A percentile compares a stretch with the other conserved stretches of the same genome.
Evolutionary conservation across 2,113 vertebrate genomes (phyloP).

Genomic region (Oncorhynchus nerka): DNA sequence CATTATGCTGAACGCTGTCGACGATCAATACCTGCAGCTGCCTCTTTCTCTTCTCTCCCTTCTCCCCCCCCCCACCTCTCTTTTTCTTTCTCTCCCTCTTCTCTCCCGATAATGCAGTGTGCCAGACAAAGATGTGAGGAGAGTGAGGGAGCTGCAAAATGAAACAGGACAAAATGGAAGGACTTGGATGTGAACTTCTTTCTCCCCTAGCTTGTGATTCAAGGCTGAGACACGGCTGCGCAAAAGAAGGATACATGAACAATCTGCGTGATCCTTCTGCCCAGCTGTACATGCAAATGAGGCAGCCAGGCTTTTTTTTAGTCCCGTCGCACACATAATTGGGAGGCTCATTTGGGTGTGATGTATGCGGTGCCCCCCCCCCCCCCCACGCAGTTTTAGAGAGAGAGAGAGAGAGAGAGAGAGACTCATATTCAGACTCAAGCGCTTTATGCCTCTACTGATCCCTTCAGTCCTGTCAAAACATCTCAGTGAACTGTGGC

Average conservation of each 20-base stretch:
- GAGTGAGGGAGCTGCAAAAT: constrained; percentile 22
- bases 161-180: constrained; percentile 3
- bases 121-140: constrained; percentile 7
- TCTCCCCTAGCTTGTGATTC: constrained; percentile 1
- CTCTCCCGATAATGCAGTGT: constrained; percentile 10
- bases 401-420: no score
- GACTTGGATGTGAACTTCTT: constrained; percentile 6
- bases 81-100: not conserved
- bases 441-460: constrained; percentile 13
- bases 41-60: not conserved
- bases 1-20: constrained; percentile 13
- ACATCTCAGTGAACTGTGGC: not conserved
- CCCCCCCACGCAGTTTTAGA: not conserved
- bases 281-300: constrained; percentile 1
- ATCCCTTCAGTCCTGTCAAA: constrained; percentile 15
- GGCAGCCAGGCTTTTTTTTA: not conserved
- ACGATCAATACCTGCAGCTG: constrained; percentile 31
- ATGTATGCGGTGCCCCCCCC: not conserved
- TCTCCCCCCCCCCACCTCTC: not conserved
- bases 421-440: constrained; percentile 6
- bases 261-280: not conserved
- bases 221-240: not conserved
- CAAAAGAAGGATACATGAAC: not conserved
- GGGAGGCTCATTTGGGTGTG: constrained; percentile 3
- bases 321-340: not conserved